Conservation (phyloP, 2,888 invertebrate species). For the Pyrrhosoma nymphula region DNA sequence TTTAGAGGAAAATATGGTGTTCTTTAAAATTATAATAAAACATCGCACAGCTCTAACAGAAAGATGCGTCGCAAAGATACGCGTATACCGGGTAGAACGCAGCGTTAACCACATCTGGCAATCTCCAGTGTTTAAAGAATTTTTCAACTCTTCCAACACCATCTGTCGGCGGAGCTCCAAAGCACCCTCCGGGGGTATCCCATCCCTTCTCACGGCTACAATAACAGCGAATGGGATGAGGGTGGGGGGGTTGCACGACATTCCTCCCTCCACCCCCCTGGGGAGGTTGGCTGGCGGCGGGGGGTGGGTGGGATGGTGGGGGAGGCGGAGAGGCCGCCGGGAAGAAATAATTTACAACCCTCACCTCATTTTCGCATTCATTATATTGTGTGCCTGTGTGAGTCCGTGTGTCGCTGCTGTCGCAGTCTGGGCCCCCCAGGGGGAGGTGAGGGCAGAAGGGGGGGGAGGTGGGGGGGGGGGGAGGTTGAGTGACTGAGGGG, state of each 20-base stretch:
- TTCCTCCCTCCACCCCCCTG: background rate
- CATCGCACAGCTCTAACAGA: too few relatives aligned
- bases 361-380: constrained; percentile 1
- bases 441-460: background rate
- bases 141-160: background rate
- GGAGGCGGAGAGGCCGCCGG: background rate
- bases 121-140: too few relatives aligned
- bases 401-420: background rate
- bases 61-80: too few relatives aligned
- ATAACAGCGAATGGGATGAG: background rate
- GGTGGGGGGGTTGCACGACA: background rate
- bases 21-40: too few relatives aligned
- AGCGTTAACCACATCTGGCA: too few relatives aligned
- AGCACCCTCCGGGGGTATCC: background rate
- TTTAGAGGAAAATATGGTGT: too few relatives aligned
- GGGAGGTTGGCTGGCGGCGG: background rate
- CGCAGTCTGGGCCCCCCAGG: background rate
- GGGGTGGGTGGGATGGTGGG: background rate
- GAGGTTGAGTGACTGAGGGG: background rate
- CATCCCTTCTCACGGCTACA: background rate
- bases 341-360: background rate
- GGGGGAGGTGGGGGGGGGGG: too few relatives aligned
- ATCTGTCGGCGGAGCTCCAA: background rate
- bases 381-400: background rate
- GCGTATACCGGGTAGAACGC: too few relatives aligned